phyloP scores from a whole-genome alignment of 2,113 vertebrate genomes.

The Paracanthobrama guichenoti region DNA sequence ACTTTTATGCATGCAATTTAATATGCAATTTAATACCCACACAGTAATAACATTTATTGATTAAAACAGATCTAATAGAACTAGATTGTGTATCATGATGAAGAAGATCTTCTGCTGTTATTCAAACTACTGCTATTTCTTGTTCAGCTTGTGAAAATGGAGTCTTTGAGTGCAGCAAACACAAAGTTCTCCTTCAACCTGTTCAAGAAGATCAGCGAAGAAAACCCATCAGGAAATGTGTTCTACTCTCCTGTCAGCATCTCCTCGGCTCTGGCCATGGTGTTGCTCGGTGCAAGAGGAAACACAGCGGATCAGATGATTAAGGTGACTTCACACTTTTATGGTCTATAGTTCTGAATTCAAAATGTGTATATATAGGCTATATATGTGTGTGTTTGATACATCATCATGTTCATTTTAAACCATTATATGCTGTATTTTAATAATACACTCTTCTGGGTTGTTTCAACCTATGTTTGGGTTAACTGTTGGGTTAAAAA shows the following conservation, averaged over 20 bases:
- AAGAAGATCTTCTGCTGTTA: not conserved
- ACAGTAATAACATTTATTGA: not conserved
- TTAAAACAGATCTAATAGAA: not conserved
- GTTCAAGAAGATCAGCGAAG: constrained; percentile 75
- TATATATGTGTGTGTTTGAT: not conserved
- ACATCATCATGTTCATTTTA: not conserved
- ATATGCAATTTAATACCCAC: not conserved
- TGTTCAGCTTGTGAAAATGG: constrained; percentile 40
- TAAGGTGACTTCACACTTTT: constrained; percentile 71
- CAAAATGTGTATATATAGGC: not conserved
- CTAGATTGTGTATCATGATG: not conserved
- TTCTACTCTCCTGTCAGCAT: constrained; percentile 85
- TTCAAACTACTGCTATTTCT: not conserved
- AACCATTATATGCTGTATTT: not conserved
- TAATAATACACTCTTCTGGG: too few relatives aligned
- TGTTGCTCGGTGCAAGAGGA: constrained; percentile 80
- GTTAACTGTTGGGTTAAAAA: too few relatives aligned
- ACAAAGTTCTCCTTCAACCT: constrained; percentile 80
- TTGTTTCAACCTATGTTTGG: too few relatives aligned
- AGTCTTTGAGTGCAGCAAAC: constrained; percentile 71
- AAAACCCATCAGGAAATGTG: constrained; percentile 68
- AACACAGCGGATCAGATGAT: constrained; percentile 82
- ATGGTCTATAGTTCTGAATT: not conserved
- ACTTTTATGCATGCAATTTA: not conserved
- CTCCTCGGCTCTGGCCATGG: constrained; percentile 81